A percentile compares a stretch with the other conserved stretches of the same genome.
Conservation (phyloP, 2,888 invertebrate genomes). For the Papilio elwesi region DNA sequence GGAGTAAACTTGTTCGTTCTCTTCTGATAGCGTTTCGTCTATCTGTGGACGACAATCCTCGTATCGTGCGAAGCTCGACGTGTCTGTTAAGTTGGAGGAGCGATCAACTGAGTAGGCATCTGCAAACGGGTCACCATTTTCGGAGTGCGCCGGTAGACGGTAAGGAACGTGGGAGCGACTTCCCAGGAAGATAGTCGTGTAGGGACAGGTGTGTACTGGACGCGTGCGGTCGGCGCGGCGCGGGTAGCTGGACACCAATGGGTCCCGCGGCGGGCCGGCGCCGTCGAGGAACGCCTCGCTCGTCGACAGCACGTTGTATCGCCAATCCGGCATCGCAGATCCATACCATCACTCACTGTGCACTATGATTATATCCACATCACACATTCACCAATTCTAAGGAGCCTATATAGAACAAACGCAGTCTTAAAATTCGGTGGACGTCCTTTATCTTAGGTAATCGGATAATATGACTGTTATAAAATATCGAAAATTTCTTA, state of each 20-base stretch:
- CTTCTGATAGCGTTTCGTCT: conserved; percentile 61
- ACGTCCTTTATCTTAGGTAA: not conserved
- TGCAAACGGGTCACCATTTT: conserved; percentile 72
- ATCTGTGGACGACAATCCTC: conserved; percentile 74
- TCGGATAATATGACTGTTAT: not conserved
- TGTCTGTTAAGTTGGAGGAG: conserved; percentile 78
- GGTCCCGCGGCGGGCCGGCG: conserved; percentile 65
- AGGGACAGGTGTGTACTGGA: conserved; percentile 77
- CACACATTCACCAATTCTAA: conserved; percentile 50
- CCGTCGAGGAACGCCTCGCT: conserved; percentile 79
- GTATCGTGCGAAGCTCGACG: conserved; percentile 79
- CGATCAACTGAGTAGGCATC: conserved; percentile 78
- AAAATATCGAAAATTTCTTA: not conserved
- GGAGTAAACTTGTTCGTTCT: conserved; percentile 54
- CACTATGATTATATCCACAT: conserved; percentile 55
- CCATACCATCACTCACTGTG: conserved; percentile 70
- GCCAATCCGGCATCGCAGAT: conserved; percentile 82
- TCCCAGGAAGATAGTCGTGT: conserved; percentile 77
- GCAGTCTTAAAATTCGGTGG: conserved; percentile 19
- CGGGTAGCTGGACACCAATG: conserved; percentile 79
- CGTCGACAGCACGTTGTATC: conserved; percentile 82
- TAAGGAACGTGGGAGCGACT: conserved; percentile 65
- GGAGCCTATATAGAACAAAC: not conserved
- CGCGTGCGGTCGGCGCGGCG: conserved; percentile 81
- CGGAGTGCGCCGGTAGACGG: conserved; percentile 69